Evolutionary conservation across 2,113 vertebrate genomes (phyloP).

Genomic region (Mixornis gularis): DNA sequence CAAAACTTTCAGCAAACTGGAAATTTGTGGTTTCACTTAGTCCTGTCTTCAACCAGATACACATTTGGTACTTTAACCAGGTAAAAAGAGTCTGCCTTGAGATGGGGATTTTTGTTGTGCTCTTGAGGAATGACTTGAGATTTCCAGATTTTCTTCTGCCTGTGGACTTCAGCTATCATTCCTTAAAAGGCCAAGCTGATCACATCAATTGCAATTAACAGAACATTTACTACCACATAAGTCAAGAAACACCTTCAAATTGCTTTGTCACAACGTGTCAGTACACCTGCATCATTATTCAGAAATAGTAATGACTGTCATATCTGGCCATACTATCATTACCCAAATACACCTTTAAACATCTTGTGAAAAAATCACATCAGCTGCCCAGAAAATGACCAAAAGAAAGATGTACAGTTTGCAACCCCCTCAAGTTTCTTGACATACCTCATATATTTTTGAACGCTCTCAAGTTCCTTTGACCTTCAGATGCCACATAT

Average conservation of each 20-base stretch:
- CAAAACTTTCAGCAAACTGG: background rate
- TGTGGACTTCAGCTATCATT: background rate
- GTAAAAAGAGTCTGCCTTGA: background rate
- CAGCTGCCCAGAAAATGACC: background rate
- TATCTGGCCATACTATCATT: background rate
- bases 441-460: slow-evolving; percentile 13
- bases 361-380: background rate
- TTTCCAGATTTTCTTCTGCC: background rate
- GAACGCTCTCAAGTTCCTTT: background rate
- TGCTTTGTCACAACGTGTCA: background rate
- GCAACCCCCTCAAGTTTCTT: background rate
- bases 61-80: background rate
- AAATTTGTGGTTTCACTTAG: background rate
- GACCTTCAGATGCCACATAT: background rate
- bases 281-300: background rate
- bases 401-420: background rate
- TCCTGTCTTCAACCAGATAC: background rate
- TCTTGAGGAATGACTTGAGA: background rate
- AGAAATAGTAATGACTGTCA: background rate
- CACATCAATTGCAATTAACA: background rate
- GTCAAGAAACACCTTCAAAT: background rate
- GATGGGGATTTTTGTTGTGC: background rate
- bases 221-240: background rate
- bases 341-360: background rate
- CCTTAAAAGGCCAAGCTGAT: background rate